A percentile compares a stretch with the other conserved stretches of the same genome.
Conservation (phyloP, 2,797 vertebrate species). For the Cossypha heuglini region DNA sequence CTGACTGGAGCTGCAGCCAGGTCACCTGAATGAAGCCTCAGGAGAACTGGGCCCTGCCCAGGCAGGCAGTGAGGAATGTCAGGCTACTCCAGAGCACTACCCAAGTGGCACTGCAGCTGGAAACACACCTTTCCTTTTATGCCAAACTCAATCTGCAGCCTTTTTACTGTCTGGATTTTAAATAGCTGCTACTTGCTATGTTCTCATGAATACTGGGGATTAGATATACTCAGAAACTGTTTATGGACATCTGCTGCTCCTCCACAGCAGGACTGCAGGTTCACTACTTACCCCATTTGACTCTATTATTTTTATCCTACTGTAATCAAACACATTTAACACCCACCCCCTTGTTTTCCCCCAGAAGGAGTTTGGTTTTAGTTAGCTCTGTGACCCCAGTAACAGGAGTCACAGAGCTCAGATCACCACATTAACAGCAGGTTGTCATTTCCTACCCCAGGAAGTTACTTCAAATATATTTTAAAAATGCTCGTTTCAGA, state of each 20-base stretch:
- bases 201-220: background rate
- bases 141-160: background rate
- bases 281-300: background rate
- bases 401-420: background rate
- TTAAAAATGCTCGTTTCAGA: background rate
- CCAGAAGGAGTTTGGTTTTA: background rate
- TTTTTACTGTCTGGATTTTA: background rate
- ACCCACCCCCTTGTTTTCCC: background rate
- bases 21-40: background rate
- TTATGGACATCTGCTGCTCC: constrained; percentile 5
- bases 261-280: constrained; percentile 7
- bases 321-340: constrained; percentile 12
- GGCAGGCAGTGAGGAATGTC: background rate
- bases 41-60: background rate
- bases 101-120: background rate
- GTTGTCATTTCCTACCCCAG: constrained; percentile 33
- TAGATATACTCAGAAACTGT: background rate
- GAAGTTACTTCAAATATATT: constrained; percentile 41
- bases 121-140: background rate
- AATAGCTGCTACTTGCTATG: background rate
- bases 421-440: constrained; percentile 27
- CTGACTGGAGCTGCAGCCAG: background rate
- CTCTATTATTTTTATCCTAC: constrained; percentile 41
- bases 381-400: background rate
- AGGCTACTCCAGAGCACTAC: background rate